Evolutionary conservation across 2,888 invertebrate genomes (phyloP).

Genomic region (Seira musarum): DNA sequence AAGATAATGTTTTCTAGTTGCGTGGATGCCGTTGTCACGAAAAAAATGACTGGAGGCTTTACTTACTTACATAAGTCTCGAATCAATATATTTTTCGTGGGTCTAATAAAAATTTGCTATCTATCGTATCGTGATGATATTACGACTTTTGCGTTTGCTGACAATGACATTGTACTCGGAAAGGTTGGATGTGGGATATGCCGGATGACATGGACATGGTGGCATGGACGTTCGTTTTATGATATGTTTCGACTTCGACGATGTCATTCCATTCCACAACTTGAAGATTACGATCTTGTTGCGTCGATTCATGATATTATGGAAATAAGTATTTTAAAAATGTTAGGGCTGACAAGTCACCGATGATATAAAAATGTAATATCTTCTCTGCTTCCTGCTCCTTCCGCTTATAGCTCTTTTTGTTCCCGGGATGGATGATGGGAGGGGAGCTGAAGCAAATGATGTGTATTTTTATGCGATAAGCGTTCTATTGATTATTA

Average conservation of each 20-base stretch:
- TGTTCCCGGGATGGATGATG: neutral
- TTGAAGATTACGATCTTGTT: conserved; percentile 29
- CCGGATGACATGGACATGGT: neutral
- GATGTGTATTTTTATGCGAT: too few relatives aligned
- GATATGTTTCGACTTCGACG: too few relatives aligned
- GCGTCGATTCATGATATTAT: neutral
- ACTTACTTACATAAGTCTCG: too few relatives aligned
- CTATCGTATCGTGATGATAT: conserved; percentile 16
- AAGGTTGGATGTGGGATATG: neutral
- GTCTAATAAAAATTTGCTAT: too few relatives aligned
- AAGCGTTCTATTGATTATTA: neutral
- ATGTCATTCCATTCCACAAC: conserved; percentile 16
- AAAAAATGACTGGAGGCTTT: too few relatives aligned
- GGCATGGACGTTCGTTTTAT: conserved; percentile 9
- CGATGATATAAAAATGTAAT: neutral
- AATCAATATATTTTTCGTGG: too few relatives aligned
- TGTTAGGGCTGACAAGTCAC: conserved; percentile 1
- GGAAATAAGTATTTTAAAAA: conserved; percentile 2
- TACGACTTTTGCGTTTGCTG: neutral
- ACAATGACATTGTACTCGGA: neutral
- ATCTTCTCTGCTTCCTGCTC: conserved; percentile 4
- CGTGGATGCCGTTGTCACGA: too few relatives aligned
- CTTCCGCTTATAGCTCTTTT: neutral
- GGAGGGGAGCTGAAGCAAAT: conserved; percentile 1
- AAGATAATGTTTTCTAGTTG: neutral